Percentiles rank a stretch among this genome's conserved stretches.
phyloP scores from a whole-genome alignment of 2,888 invertebrate species.

The Latheticus oryzae region DNA sequence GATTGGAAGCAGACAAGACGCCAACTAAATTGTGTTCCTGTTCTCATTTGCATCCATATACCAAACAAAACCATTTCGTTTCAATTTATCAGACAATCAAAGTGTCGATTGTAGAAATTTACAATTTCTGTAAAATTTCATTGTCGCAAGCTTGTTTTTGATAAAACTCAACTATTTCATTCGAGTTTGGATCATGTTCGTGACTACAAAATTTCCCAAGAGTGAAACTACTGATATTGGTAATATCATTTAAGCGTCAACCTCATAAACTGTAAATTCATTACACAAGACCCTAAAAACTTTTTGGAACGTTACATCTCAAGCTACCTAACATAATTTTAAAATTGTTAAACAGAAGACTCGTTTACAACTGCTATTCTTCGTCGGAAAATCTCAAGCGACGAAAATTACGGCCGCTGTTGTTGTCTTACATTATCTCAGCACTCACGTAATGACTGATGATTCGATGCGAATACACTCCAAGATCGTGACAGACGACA shows the following conservation, averaged over 20 bases:
- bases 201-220: slow-evolving; percentile 42
- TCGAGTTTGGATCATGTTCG: slow-evolving; percentile 34
- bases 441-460: slow-evolving; percentile 38
- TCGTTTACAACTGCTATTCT: slow-evolving; percentile 16
- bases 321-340: slow-evolving; percentile 23
- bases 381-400: slow-evolving; percentile 14
- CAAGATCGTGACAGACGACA: slow-evolving; percentile 26
- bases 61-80: slow-evolving; percentile 27
- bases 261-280: slow-evolving; percentile 44
- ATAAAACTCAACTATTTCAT: slow-evolving; percentile 28
- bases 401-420: slow-evolving; percentile 22
- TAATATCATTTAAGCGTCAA: slow-evolving; percentile 41
- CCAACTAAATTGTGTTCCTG: slow-evolving; percentile 18
- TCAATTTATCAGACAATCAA: slow-evolving; percentile 29
- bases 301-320: slow-evolving; percentile 24
- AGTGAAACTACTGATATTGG: slow-evolving; percentile 43
- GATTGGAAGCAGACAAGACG: slow-evolving; percentile 39
- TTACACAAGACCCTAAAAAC: slow-evolving; percentile 37
- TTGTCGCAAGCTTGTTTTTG: slow-evolving; percentile 21
- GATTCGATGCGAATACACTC: slow-evolving; percentile 26
- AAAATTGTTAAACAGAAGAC: slow-evolving; percentile 25
- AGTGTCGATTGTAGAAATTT: slow-evolving; percentile 7
- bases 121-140: slow-evolving; percentile 14
- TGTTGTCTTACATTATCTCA: slow-evolving; percentile 26
- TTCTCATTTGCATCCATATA: slow-evolving; percentile 25